Evolutionary conservation across 2,797 vertebrate species (phyloP).

Genomic region (Glyptemys insculpta): DNA sequence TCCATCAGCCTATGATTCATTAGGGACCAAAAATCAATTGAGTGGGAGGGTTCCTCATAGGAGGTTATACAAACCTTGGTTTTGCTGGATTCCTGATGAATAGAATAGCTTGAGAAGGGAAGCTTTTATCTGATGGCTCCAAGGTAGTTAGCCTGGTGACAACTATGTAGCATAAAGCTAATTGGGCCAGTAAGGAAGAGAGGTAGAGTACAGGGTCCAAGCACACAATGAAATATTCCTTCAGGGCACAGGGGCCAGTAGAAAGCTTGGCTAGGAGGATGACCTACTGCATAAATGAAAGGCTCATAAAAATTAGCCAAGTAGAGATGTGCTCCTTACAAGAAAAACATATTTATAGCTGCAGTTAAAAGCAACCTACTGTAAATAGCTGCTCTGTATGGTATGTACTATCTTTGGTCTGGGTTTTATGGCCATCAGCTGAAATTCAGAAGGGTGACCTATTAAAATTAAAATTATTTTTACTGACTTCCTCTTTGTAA

Average conservation of each 20-base stretch:
- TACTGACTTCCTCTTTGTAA: slow-evolving; percentile 19
- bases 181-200: slow-evolving; percentile 81
- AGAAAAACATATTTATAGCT: slow-evolving; percentile 37
- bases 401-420: slow-evolving; percentile 51
- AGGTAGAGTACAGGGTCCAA: slow-evolving; percentile 69
- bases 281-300: slow-evolving; percentile 75
- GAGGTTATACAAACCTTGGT: slow-evolving; percentile 81
- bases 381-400: slow-evolving; percentile 11
- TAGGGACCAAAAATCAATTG: slow-evolving; percentile 87
- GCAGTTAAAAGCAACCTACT: slow-evolving; percentile 50
- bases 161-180: slow-evolving; percentile 76
- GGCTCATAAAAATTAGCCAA: slow-evolving; percentile 72
- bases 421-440: slow-evolving; percentile 30
- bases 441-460: slow-evolving; percentile 8
- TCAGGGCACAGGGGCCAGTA: slow-evolving; percentile 60
- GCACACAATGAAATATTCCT: slow-evolving; percentile 72
- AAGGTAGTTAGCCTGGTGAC: slow-evolving; percentile 83
- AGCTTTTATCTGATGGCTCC: slow-evolving; percentile 81
- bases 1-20: slow-evolving; percentile 83
- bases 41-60: slow-evolving; percentile 81
- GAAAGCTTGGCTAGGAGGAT: slow-evolving; percentile 72
- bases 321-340: slow-evolving; percentile 54
- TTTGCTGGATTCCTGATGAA: slow-evolving; percentile 83
- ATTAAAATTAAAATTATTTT: slow-evolving; percentile 66
- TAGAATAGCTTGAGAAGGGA: slow-evolving; percentile 78